Conservation (phyloP, 2,888 invertebrate genomes). For the Pseudococcus jackbeardsleyi region DNA sequence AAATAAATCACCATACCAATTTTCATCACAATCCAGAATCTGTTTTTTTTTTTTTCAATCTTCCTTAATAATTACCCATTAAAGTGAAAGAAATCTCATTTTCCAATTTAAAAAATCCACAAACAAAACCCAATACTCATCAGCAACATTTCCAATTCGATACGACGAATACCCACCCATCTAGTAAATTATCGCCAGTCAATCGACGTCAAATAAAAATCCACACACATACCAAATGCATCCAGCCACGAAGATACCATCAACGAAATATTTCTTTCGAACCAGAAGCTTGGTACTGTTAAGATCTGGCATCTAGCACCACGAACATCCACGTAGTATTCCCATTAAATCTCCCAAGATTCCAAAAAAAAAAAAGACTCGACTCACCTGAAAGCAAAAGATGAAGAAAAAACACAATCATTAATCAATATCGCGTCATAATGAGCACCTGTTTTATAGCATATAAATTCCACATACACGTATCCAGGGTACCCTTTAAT, state of each 20-base stretch:
- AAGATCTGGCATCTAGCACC: not conserved
- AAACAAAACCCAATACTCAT: not conserved
- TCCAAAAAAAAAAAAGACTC: not conserved
- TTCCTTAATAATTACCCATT: too few relatives aligned
- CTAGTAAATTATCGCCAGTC: slow-evolving; percentile 6
- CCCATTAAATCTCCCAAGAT: slow-evolving; percentile 29
- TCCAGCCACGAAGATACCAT: slow-evolving; percentile 8
- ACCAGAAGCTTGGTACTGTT: slow-evolving; percentile 4
- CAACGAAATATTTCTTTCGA: not conserved
- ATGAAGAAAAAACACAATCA: slow-evolving; percentile 17
- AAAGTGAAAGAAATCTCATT: too few relatives aligned
- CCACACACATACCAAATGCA: slow-evolving; percentile 8
- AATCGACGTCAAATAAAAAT: not conserved
- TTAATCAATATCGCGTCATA: slow-evolving; percentile 42
- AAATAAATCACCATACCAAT: too few relatives aligned
- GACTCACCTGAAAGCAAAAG: slow-evolving; percentile 37
- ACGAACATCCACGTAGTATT: not conserved
- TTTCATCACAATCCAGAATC: too few relatives aligned
- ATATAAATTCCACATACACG: slow-evolving; percentile 27
- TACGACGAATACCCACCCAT: not conserved
- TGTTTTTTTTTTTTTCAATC: too few relatives aligned
- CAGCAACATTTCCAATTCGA: not conserved
- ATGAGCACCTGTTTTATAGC: slow-evolving; percentile 41
- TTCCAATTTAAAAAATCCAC: too few relatives aligned
- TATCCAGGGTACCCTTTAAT: slow-evolving; percentile 8